Percentiles rank a stretch among this genome's conserved stretches.
These are phyloP conservation scores for Drepana arcuata DNA, from an alignment of 1,140 invertebrate genomes.

Conservation along the genomic window DNA sequence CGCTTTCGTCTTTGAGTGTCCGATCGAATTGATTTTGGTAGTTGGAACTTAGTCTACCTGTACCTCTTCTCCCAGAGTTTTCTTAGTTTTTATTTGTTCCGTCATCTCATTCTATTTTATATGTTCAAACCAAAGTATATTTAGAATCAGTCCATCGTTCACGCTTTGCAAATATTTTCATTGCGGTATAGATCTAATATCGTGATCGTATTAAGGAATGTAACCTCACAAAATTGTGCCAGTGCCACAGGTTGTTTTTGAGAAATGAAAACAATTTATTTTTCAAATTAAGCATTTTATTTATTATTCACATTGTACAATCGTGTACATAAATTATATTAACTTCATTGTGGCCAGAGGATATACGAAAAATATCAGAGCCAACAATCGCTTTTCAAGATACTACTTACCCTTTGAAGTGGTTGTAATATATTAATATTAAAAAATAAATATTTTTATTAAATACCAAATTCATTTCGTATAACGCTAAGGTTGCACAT, in stretches of 20 bases:
- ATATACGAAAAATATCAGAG: conserved; percentile 25
- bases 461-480: too few species aligned
- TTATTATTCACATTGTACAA: conserved; percentile 33
- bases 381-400: conserved; percentile 21
- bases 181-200: neutral
- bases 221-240: too few species aligned
- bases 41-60: too few species aligned
- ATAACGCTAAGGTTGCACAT: neutral
- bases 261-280: conserved; percentile 15
- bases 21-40: too few species aligned
- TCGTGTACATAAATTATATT: conserved; percentile 21
- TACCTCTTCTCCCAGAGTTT: too few species aligned
- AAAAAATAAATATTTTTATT: neutral
- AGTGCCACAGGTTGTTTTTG: too few species aligned
- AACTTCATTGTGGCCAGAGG: conserved; percentile 27
- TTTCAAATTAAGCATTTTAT: conserved; percentile 35
- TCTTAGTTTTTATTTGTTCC: neutral
- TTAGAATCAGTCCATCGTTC: neutral
- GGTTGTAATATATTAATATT: neutral
- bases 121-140: neutral
- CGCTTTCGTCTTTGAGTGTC: too few species aligned
- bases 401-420: neutral
- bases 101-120: neutral
- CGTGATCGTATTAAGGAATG: too few species aligned
- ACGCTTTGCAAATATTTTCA: neutral